Percentiles rank a stretch among this genome's conserved stretches.
phyloP scores from a whole-genome alignment of 2,113 vertebrate species.

The Balaenoptera acutorostrata region DNA sequence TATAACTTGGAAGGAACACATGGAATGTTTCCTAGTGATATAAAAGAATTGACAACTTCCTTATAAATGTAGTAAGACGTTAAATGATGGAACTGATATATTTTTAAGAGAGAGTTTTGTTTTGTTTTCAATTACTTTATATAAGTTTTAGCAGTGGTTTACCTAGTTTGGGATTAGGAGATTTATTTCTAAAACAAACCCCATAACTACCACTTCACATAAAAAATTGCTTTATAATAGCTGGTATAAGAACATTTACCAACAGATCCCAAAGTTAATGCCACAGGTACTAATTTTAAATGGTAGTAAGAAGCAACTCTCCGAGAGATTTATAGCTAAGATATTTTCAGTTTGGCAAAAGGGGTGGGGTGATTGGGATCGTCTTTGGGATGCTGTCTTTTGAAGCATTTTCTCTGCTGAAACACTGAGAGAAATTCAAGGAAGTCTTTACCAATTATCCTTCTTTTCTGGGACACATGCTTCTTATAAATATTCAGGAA shows the following conservation, averaged over 20 bases:
- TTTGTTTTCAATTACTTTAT: neutral
- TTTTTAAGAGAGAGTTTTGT: neutral
- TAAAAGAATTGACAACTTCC: neutral
- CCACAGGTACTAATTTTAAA: slow-evolving; percentile 23
- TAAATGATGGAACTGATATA: neutral
- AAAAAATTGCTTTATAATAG: neutral
- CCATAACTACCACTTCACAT: slow-evolving; percentile 2
- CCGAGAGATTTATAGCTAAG: neutral
- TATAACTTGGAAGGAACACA: neutral
- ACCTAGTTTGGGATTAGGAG: neutral
- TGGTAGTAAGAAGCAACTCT: neutral
- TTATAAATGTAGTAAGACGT: neutral
- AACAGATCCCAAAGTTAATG: neutral
- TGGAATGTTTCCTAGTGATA: neutral
- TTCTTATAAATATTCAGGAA: slow-evolving; percentile 56
- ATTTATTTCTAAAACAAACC: slow-evolving; percentile 33
- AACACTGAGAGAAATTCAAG: neutral
- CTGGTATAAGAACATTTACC: neutral
- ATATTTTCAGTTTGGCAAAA: slow-evolving; percentile 23
- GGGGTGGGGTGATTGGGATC: neutral
- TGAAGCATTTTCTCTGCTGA: slow-evolving; percentile 17
- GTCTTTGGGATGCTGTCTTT: neutral
- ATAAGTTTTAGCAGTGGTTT: neutral
- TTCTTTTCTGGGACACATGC: slow-evolving; percentile 24
- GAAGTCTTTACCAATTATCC: slow-evolving; percentile 16